These are phyloP conservation scores for Leptopilina clavipes DNA, from an alignment of 1,140 invertebrate genomes.

Conservation along the genomic window DNA sequence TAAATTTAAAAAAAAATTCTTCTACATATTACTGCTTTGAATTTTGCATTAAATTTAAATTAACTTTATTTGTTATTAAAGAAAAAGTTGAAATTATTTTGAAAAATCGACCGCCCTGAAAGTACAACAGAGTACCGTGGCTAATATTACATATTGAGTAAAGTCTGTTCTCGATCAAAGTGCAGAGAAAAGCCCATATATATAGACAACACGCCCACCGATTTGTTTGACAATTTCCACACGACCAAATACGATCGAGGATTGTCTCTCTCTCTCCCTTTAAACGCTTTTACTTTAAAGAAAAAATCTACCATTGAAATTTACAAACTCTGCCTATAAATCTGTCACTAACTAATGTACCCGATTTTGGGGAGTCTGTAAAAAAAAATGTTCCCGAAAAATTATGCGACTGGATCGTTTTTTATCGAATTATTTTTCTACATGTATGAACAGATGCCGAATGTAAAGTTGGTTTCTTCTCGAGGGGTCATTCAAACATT, in stretches of 20 bases:
- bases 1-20: too few relatives aligned
- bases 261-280: neutral
- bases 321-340: conserved; percentile 10
- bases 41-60: neutral
- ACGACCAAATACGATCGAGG: conserved; percentile 13
- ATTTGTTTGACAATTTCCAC: conserved; percentile 56
- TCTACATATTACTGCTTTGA: neutral
- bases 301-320: neutral
- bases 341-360: conserved; percentile 13
- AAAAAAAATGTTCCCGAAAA: neutral
- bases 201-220: conserved; percentile 49
- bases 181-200: conserved; percentile 34
- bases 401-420: neutral
- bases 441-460: too few relatives aligned
- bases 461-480: too few relatives aligned
- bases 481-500: too few relatives aligned
- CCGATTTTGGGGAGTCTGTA: neutral
- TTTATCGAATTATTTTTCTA: too few relatives aligned
- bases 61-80: neutral
- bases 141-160: conserved; percentile 38
- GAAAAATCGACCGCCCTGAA: neutral
- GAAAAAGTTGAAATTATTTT: neutral
- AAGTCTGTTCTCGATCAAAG: conserved; percentile 41
- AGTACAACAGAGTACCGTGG: conserved; percentile 4
- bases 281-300: neutral